Evolutionary conservation across 2,888 invertebrate genomes (phyloP).

Genomic region (Scotopteryx bipunctaria): DNA sequence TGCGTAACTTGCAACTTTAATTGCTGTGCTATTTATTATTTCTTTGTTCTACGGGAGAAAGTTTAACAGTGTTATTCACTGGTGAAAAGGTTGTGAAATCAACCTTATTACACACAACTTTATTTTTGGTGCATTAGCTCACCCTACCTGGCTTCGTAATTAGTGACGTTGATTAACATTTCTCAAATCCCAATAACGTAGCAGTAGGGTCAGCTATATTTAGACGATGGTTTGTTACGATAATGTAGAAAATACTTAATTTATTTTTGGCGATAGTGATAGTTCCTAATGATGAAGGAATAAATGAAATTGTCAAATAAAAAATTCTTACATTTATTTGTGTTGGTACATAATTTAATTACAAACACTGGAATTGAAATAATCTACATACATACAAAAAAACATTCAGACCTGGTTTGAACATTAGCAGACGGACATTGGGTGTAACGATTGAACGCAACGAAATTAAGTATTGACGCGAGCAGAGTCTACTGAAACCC

Average conservation of each 20-base stretch:
- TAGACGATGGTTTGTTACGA: constrained; percentile 30
- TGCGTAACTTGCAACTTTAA: constrained; percentile 14
- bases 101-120: constrained; percentile 1
- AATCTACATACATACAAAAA: constrained; percentile 68
- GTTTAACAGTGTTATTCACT: constrained; percentile 6
- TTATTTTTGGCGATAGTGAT: constrained; percentile 45
- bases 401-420: constrained; percentile 68
- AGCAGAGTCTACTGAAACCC: constrained; percentile 52
- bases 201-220: too few species aligned
- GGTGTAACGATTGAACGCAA: constrained; percentile 50
- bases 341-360: constrained; percentile 60
- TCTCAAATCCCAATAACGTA: too few species aligned
- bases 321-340: constrained; percentile 74
- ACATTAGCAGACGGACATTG: constrained; percentile 66
- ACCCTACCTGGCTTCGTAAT: too few species aligned
- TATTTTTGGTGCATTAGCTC: constrained; percentile 10
- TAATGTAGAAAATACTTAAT: constrained; percentile 32
- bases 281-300: constrained; percentile 47
- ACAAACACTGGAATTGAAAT: constrained; percentile 67
- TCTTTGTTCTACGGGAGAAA: constrained; percentile 1
- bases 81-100: not conserved
- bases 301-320: constrained; percentile 69
- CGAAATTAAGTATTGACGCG: constrained; percentile 42
- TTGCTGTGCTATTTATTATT: constrained; percentile 20
- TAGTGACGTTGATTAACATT: too few species aligned